Evolutionary conservation across 2,113 vertebrate genomes (phyloP), one percentile per base, ranked within the genome.

Genomic region (Crypturellus undulatus): DNA sequence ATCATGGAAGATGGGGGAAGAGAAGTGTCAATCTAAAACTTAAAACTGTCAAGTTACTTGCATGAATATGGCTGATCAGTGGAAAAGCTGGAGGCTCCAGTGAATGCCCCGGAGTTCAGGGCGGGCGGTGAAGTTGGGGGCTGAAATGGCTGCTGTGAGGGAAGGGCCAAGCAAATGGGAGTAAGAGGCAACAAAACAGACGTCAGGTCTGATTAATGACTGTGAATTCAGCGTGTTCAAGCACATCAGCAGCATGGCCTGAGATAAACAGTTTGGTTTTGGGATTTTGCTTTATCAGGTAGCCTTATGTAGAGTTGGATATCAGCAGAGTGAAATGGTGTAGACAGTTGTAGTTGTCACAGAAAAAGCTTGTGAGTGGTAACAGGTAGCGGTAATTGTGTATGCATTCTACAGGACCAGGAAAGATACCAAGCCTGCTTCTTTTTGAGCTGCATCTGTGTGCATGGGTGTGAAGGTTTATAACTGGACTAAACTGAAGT

Each of bases 231-330:
- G 25, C 28, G 38, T 30, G 38, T 19, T 18, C 45, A 10, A 58
- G 47, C 19, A 25, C 26, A 36, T 18, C 12, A 40, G 4, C 25
- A 34, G 60, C 36, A 34, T 58, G 32, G 40, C 34, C 40, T 38
- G 70, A 49, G 51, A 26, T 6, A 1, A 0, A 10, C 10, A n/a
- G 12, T 26, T 72, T 62, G 18, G 3, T 17, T 20, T 17, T 8
- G 9, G 15, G 40, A 24, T 86, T 90, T 71, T 67, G 45, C 9
- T 49, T 4, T 36, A 12, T 77, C n/a, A 20, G 28, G 15, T 11
- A 60, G 15, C 7, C 11, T 59, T 6, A 3, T 34, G 45, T 40
- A 40, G 7, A 25, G 36, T 15, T 24, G 25, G 38, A 47, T 38
- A 38, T 71, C 38, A 18, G 24, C n/a, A 64, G 36, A 18, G 36